A percentile compares a stretch with the other conserved stretches of the same genome.
Conservation (phyloP, 2,113 vertebrate genomes). For the Chionomys nivalis region DNA sequence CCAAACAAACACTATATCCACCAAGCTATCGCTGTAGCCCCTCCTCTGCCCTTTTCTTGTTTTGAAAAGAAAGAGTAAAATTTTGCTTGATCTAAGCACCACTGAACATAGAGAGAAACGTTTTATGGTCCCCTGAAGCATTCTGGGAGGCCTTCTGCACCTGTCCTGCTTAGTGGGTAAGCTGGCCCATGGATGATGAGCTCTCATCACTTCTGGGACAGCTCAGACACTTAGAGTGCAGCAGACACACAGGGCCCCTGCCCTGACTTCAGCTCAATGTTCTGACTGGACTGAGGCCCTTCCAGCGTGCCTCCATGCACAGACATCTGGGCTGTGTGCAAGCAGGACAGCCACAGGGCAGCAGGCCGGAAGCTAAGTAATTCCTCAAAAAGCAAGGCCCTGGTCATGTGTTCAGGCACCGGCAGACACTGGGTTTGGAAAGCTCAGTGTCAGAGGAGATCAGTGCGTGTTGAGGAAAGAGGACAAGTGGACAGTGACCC, state of each 20-base stretch:
- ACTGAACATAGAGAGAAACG: not conserved
- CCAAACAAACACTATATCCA: not conserved
- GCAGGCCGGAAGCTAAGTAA: not conserved
- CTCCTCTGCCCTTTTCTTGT: not conserved
- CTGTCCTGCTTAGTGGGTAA: not conserved
- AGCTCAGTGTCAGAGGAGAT: not conserved
- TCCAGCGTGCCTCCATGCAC: not conserved
- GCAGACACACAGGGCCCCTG: rapidly evolving
- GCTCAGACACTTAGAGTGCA: not conserved
- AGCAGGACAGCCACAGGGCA: not conserved
- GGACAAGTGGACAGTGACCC: not conserved
- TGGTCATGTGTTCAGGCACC: not conserved
- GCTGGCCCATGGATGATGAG: not conserved
- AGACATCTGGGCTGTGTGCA: not conserved
- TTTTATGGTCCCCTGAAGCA: not conserved
- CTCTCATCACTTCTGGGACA: not conserved
- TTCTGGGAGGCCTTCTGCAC: not conserved
- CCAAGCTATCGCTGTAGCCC: too few relatives aligned
- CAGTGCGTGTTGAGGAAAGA: not conserved
- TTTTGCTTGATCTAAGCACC: not conserved
- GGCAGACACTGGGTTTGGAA: not conserved
- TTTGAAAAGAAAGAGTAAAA: not conserved
- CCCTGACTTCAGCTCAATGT: not conserved
- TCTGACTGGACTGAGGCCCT: not conserved
- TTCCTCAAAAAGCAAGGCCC: not conserved